Conservation (phyloP, 2,797 vertebrate species). For the Acipenser transmontanus region DNA sequence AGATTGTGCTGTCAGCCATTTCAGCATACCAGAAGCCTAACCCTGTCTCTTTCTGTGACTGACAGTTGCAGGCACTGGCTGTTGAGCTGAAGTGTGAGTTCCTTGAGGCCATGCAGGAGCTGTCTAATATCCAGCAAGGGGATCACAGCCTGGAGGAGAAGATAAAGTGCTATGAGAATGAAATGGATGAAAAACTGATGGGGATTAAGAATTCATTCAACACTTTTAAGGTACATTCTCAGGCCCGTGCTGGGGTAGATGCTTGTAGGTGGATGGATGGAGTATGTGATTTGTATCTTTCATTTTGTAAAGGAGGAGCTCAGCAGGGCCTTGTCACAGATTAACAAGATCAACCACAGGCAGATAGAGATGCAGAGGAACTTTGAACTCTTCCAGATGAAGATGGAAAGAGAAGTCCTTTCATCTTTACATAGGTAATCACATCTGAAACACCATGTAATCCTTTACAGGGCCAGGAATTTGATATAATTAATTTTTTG, state of each 20-base stretch:
- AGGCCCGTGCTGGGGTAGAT: too few species aligned
- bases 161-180: constrained; percentile 74
- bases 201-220: constrained; percentile 88
- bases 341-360: constrained; percentile 77
- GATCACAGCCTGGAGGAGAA: constrained; percentile 81
- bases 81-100: constrained; percentile 84
- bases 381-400: constrained; percentile 73
- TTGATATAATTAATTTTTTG: background rate
- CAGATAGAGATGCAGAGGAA: constrained; percentile 81
- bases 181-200: constrained; percentile 84
- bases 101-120: constrained; percentile 73
- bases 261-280: background rate
- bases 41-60: background rate
- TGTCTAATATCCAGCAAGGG: constrained; percentile 75
- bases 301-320: constrained; percentile 75
- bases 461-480: background rate
- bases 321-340: constrained; percentile 75
- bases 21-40: constrained; percentile 3
- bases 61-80: constrained; percentile 86
- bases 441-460: background rate
- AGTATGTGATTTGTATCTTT: too few species aligned
- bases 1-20: too few species aligned
- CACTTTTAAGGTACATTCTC: constrained; percentile 76
- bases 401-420: constrained; percentile 44
- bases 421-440: constrained; percentile 37